A percentile compares a stretch with the other conserved stretches of the same genome.
Conservation (phyloP, 2,797 vertebrate genomes). For the Hippopotamyrus pictus region DNA sequence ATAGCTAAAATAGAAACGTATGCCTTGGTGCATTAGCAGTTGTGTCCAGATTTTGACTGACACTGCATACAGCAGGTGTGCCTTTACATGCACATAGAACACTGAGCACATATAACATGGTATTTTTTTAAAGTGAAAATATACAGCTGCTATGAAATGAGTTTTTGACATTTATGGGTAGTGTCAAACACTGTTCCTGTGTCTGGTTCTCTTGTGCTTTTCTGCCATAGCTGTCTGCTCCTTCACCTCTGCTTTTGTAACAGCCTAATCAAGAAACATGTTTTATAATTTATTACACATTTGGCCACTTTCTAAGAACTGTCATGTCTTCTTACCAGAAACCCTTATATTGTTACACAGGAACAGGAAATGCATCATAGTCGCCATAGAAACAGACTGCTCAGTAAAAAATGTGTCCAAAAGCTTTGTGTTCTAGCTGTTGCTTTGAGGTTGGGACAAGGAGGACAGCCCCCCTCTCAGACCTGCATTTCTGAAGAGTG, state of each 20-base stretch:
- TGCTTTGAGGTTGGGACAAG: not conserved
- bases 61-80: not conserved
- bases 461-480: not conserved
- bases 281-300: not conserved
- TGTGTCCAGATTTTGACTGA: not conserved
- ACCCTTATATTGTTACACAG: not conserved
- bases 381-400: not conserved
- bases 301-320: not conserved
- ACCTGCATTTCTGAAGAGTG: not conserved
- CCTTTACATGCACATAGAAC: not conserved
- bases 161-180: not conserved
- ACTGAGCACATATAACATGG: not conserved
- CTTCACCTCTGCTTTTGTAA: not conserved
- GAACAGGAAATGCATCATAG: not conserved
- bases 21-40: not conserved
- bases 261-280: not conserved
- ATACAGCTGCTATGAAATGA: not conserved
- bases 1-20: not conserved
- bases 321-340: not conserved
- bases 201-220: not conserved
- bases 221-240: not conserved
- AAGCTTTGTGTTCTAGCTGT: not conserved
- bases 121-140: not conserved
- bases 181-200: not conserved
- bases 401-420: not conserved